Evolutionary conservation across 1,140 invertebrate species (phyloP).

Genomic region (Solen grandis): DNA sequence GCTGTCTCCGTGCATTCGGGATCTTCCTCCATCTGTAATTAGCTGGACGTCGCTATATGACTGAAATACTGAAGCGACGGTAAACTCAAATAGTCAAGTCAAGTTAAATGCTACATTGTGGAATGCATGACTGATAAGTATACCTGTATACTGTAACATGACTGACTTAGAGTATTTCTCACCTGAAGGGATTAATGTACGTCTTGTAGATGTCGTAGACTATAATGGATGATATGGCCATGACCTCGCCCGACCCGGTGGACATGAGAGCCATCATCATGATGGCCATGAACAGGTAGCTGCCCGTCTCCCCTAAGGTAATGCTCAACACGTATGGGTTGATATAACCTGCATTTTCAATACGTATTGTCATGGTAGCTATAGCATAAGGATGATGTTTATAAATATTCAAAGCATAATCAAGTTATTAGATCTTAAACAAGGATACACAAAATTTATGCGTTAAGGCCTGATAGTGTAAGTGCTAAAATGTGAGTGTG

Average conservation of each 20-base stretch:
- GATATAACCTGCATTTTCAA: slow-evolving; percentile 62
- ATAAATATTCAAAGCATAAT: too few species aligned
- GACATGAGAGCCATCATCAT: slow-evolving; percentile 75
- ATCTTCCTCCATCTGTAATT: too few species aligned
- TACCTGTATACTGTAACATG: slow-evolving; percentile 26
- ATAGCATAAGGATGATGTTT: too few species aligned
- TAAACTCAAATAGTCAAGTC: too few species aligned
- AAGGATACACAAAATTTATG: too few species aligned
- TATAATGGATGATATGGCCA: slow-evolving; percentile 80
- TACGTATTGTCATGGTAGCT: background rate
- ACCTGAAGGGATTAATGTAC: slow-evolving; percentile 73
- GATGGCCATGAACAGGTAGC: slow-evolving; percentile 68
- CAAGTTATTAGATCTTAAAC: too few species aligned
- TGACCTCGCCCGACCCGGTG: slow-evolving; percentile 80
- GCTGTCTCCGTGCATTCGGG: too few species aligned
- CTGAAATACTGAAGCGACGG: too few species aligned
- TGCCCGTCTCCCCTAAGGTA: slow-evolving; percentile 65
- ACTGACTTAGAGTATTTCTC: slow-evolving; percentile 3
- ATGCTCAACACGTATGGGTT: slow-evolving; percentile 69
- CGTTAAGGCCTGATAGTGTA: too few species aligned
- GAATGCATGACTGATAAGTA: background rate
- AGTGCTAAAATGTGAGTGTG: too few species aligned
- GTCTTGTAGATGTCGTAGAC: slow-evolving; percentile 80
- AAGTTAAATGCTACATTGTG: too few species aligned
- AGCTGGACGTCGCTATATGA: too few species aligned